Base-by-base conservation (phyloP, 1,140 invertebrate species). In the Heliconius nattereri region DNA sequence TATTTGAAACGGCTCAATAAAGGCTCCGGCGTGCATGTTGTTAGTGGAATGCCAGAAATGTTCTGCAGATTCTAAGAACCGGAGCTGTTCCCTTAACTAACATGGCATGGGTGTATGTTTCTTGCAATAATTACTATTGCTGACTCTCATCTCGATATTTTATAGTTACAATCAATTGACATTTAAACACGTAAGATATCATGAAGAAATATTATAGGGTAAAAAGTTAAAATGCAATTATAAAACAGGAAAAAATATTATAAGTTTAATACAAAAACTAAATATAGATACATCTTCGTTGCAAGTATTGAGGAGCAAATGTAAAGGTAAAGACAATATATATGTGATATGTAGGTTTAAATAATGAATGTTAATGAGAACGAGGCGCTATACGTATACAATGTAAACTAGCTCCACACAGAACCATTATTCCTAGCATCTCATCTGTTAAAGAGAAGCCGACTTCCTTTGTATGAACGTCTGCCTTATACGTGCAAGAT, bases 41-140 rank as follows among this genome's bases (percentile, higher is more conserved):
- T 74, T 79, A 79, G 81, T 83, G 84, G 81, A 85, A 88, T 86
- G 86, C 70, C 78, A 75, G 85, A 87, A 87, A 88, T 89, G 85
- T 80, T 81, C 83, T 73, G 20, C 80, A 66, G 74, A 71, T 81
- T 91, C 89, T 90, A 72, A 71, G 89, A 89, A 89, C 73, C 78
- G 78, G 29, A 5, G 11, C 60, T 29, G 60, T 29, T 78, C 54
- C 26, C 37, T 76, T 74, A 54, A 76, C 23, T 66, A 66, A 73
- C 81, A 84, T 85, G 83, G 73, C 73, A 75, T 29, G 26, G 60
- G 5, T 66, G 29, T 29, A 71, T 71, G n/a, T 40, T 54, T 71
- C 75, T 74, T 75, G 75, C 60, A 71, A 23, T 77, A 71, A 77
- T 66, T 66, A 66, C 60, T 66, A 66, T 66, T 26, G 60, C 60